Evolutionary conservation across 2,888 invertebrate genomes (phyloP), one percentile per base, ranked within the genome.

Genomic region (Serripes groenlandicus): DNA sequence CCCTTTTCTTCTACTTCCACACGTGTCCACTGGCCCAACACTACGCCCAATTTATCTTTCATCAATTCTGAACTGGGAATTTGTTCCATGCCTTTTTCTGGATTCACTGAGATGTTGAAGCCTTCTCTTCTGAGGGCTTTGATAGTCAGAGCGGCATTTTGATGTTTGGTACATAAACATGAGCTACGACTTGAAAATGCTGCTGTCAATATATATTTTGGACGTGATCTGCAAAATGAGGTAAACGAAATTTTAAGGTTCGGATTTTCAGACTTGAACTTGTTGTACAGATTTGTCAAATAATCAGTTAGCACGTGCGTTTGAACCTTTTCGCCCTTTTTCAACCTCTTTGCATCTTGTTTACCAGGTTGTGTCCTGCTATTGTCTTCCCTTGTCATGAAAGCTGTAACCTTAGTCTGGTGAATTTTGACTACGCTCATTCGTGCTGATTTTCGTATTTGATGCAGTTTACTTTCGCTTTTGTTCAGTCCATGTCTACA

Each of bases 231-330:
- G n/a, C 74, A 74, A 60, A 86, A 87, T n/a, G 79, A 62, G 37
- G 81, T 49, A 5, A 81, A 49, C 5, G 81, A 84, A 26, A 86
- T 62, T 4, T 75, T 77, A 21, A 70, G 23, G 2, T 35, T 34
- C 37, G 76, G 83, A 28, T 84, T 83, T 79, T 84, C 86, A 7
- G 77, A 66, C 34, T 49, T 54, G 62, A 74, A 84, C n/a, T 78
- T 82, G 7, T 11, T n/a, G 58, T 75, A 60, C 21, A 82, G 52
- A 68, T 82, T 78, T 7, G 54, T 30, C n/a, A 83, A 23, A 54
- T 83, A 83, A 30, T 83, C 82, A 18, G 75, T 78, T 4, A 83
- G 69, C 4, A 75, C 30, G 4, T 72, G 52, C 3, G 58, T 60
- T 68, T 83, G 82, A 21, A 49, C 26, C 49, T 75, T 83, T 23